Base-by-base conservation (phyloP, 2,888 invertebrate genomes). In the Candidula unifasciata region DNA sequence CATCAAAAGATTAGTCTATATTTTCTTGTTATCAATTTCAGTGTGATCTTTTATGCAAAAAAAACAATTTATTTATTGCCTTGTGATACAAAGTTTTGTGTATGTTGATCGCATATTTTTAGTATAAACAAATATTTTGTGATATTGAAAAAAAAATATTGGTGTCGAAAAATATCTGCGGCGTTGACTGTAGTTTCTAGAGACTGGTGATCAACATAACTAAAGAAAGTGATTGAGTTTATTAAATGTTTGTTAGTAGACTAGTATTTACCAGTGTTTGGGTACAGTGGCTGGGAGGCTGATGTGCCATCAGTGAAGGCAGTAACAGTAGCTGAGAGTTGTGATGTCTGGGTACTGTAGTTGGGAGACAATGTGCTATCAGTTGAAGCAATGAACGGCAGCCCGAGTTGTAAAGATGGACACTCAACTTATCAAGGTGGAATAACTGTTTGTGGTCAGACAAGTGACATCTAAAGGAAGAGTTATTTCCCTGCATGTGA, bases 1-100 rank as follows among this genome's bases (percentile, higher is more conserved):
- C 2, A 1, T 44, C 2, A 16, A 71, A 71, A 24, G 0, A 52
- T 73, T 6, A 16, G 2, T 73, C 8, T 16, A 73, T 44, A 73
- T 27, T 44, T 73, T 73, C 13, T 44, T 73, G 73, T 73, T 73
- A 37, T 73, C 21, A 44, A 44, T 44, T 73, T 27, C 27, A 44
- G 73, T 73, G 73, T 73, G 73, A 73, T 73, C 27, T 37, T n/a
- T n/a, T 73, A 73, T 73, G 73, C 73, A 73, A 73, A 73, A 6
- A 44, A 44, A 44, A 44, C 13, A 44, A n/a, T n/a, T n/a, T n/a
- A n/a, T n/a, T n/a, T 44, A 44, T 27, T 44, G 52, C 73, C 44
- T 73, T 73, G 73, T 73, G 73, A 73, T 73, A 73, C 37, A 37
- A 52, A 73, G 37, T 44, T 44, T 73, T 24, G n/a, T n/a, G n/a